phyloP scores from a whole-genome alignment of 1,140 invertebrate species.

The Latrodectus geometricus region DNA sequence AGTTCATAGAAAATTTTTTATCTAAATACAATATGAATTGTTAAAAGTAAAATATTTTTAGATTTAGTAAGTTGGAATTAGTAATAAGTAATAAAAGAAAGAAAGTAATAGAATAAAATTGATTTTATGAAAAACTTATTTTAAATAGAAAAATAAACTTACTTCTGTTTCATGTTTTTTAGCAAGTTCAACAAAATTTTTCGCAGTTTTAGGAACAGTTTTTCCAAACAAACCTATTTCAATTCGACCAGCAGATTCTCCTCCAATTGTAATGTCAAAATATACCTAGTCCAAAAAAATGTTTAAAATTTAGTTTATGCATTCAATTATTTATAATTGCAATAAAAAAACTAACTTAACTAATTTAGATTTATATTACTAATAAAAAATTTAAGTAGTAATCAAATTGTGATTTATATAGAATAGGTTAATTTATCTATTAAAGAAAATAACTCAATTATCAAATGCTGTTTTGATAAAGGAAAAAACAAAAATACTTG shows the following conservation, averaged over 20 bases:
- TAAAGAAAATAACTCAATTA: background rate
- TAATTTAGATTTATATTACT: too few species aligned
- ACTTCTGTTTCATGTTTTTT: constrained; percentile 80
- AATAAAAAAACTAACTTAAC: background rate
- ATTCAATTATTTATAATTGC: background rate
- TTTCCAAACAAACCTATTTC: constrained; percentile 94
- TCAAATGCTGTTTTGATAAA: background rate
- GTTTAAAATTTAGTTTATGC: background rate
- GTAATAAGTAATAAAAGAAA: too few species aligned
- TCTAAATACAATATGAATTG: too few species aligned
- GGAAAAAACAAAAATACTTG: too few species aligned
- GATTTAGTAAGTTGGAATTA: too few species aligned
- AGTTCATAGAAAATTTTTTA: too few species aligned
- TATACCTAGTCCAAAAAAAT: constrained; percentile 76
- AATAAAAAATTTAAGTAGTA: background rate
- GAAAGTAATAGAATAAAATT: background rate
- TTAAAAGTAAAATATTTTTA: too few species aligned
- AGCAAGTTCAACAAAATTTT: constrained; percentile 88
- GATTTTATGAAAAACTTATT: too few species aligned
- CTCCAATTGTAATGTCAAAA: constrained; percentile 89
- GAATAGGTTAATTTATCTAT: background rate
- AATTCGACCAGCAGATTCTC: constrained; percentile 82
- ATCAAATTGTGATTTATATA: background rate
- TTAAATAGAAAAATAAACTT: background rate
- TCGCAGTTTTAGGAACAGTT: constrained; percentile 89